Evolutionary conservation across 2,888 invertebrate genomes (phyloP).

Genomic region (Sphaerophoria taeniata): DNA sequence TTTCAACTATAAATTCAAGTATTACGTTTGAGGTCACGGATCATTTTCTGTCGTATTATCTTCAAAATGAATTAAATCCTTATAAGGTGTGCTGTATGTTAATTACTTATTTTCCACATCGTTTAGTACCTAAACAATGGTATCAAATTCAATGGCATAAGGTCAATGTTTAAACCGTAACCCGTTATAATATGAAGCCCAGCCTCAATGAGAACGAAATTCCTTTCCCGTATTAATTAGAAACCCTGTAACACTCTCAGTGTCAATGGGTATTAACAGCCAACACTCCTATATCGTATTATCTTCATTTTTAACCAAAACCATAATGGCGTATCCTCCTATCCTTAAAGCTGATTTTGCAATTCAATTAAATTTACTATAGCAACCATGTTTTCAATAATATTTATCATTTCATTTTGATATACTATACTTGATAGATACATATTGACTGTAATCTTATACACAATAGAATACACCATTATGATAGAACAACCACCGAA

Average conservation of each 20-base stretch:
- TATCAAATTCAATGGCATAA: constrained; percentile 16
- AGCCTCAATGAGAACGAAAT: constrained; percentile 10
- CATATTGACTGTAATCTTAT: constrained; percentile 33
- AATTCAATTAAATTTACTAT: constrained; percentile 63
- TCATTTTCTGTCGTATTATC: too few species aligned
- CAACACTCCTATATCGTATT: constrained; percentile 5
- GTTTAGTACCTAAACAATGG: neutral
- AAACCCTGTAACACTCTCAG: neutral
- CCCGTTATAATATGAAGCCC: neutral
- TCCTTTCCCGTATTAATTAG: constrained; percentile 8
- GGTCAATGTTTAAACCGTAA: neutral
- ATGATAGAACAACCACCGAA: neutral
- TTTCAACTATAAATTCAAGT: too few species aligned
- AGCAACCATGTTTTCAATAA: constrained; percentile 53
- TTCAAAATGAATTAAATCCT: too few species aligned
- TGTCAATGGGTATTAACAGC: neutral
- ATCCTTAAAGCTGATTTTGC: constrained; percentile 38
- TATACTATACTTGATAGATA: constrained; percentile 26
- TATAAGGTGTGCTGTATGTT: too few species aligned
- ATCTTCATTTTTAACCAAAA: constrained; percentile 3
- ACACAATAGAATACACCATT: neutral
- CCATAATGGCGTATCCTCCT: neutral
- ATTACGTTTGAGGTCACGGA: too few species aligned
- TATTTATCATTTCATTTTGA: constrained; percentile 54
- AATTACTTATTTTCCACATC: too few species aligned